Evolutionary conservation across 2,888 invertebrate genomes (phyloP), one percentile per base, ranked within the genome.

Genomic region (Nymphalis c-album): DNA sequence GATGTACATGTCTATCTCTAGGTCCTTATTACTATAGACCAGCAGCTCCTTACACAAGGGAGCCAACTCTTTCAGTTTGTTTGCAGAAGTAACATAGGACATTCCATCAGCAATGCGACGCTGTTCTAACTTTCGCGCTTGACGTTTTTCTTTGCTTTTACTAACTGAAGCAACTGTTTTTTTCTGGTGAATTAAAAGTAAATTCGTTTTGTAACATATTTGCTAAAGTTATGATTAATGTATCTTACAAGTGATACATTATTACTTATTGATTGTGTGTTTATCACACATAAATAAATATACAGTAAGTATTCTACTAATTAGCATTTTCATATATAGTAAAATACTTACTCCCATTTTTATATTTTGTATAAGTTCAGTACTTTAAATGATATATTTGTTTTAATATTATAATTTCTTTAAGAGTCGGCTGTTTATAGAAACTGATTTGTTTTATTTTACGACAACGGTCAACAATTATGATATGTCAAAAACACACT

Each of bases 111-210:
- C 93, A 74, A 94, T 93, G 71, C 93, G 90, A 59, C 90, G 90
- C 76, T 94, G 94, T 77, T 94, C 94, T 68, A 94, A 86, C 79
- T 94, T 94, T 57, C 94, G 87, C 64, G 94, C 94, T 73, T 93
- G 87, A 13, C 94, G 91, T 78, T 94, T 94, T 78, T 94, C 94
- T 86, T 94, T 95, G 72, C 90, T 93, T 85, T 94, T 94, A 71
- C 88, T 91, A 7, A 76, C 75, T 64, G 85, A 83, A 70, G 88
- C 74, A 47, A 77, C 70, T 7, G 86, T 76, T 87, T 94, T 94
- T 79, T 94, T 91, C 94, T 94, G 80, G 60, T 86, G 87, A 66
- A 58, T 18, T 60, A 55, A 26, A 46, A 51, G 8, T 46, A 45
- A 17, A 53, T 20, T 60, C 3, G 16, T 35, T 47, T 18, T 47